These are phyloP conservation scores for Pyrgilauda ruficollis DNA, from an alignment of 2,113 vertebrate species.

Conservation along the genomic window DNA sequence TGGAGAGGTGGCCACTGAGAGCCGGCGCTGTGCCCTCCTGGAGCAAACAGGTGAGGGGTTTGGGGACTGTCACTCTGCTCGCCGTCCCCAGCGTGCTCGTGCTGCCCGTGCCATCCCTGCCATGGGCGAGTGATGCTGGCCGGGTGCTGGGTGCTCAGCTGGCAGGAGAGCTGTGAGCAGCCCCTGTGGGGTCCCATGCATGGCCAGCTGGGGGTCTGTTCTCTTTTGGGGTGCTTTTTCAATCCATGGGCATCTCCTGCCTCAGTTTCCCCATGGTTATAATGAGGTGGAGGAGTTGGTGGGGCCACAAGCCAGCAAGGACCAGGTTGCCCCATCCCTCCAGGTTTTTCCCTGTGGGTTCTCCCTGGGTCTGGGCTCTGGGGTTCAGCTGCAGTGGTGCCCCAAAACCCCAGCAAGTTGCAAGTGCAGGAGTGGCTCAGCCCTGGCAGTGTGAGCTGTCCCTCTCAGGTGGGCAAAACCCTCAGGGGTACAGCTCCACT, in stretches of 20 bases:
- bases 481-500: not conserved
- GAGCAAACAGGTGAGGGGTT: conserved; percentile 65
- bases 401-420: not conserved
- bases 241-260: not conserved
- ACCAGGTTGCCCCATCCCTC: not conserved
- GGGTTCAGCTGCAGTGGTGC: not conserved
- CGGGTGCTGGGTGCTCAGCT: not conserved
- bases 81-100: fast-evolving
- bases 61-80: not conserved
- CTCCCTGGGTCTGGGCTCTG: not conserved
- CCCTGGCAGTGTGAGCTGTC: not conserved
- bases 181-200: not conserved
- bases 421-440: not conserved
- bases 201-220: not conserved
- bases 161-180: not conserved
- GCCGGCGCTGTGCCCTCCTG: conserved; percentile 27
- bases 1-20: conserved; percentile 51
- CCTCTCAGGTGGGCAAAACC: not conserved
- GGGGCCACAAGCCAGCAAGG: not conserved
- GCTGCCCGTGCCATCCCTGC: not conserved
- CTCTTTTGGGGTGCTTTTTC: not conserved
- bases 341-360: fast-evolving
- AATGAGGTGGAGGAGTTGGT: fast-evolving
- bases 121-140: fast-evolving
- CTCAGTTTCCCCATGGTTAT: not conserved